A percentile compares a stretch with the other conserved stretches of the same genome.
Evolutionary conservation across 2,797 vertebrate species (phyloP).

Genomic region (Oreochromis mossambicus): DNA sequence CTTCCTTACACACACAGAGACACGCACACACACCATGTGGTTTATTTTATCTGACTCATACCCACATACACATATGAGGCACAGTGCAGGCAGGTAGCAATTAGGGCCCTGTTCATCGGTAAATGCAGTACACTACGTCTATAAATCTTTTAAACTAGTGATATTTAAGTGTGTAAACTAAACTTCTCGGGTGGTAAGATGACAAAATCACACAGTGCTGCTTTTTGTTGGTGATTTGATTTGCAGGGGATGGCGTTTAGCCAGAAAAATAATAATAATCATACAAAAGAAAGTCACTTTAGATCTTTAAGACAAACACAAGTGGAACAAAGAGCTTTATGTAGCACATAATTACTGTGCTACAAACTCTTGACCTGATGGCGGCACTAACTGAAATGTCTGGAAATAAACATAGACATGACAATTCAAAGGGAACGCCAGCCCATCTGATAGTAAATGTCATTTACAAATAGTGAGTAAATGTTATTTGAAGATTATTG

Average conservation of each 20-base stretch:
- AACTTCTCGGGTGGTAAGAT: slow-evolving; percentile 16
- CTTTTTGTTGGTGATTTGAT: slow-evolving; percentile 25
- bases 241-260: not conserved
- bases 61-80: slow-evolving; percentile 39
- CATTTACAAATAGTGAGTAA: not conserved
- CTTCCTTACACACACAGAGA: slow-evolving; percentile 47
- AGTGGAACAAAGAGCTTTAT: not conserved
- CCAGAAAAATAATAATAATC: not conserved
- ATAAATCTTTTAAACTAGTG: slow-evolving; percentile 51
- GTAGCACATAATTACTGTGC: not conserved
- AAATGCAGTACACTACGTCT: slow-evolving; percentile 44
- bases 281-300: not conserved
- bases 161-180: slow-evolving; percentile 30
- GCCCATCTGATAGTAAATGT: not conserved
- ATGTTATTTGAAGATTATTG: not conserved
- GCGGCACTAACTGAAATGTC: not conserved
- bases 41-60: slow-evolving; percentile 62
- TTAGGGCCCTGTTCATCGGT: slow-evolving; percentile 65
- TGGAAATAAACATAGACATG: not conserved
- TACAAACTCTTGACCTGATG: not conserved
- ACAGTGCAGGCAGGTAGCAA: slow-evolving; percentile 57
- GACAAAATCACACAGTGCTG: slow-evolving; percentile 35
- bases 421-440: not conserved
- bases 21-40: slow-evolving; percentile 48
- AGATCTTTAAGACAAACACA: not conserved